Evolutionary conservation across 2,113 vertebrate genomes (phyloP).

Genomic region (Pteronura brasiliensis): DNA sequence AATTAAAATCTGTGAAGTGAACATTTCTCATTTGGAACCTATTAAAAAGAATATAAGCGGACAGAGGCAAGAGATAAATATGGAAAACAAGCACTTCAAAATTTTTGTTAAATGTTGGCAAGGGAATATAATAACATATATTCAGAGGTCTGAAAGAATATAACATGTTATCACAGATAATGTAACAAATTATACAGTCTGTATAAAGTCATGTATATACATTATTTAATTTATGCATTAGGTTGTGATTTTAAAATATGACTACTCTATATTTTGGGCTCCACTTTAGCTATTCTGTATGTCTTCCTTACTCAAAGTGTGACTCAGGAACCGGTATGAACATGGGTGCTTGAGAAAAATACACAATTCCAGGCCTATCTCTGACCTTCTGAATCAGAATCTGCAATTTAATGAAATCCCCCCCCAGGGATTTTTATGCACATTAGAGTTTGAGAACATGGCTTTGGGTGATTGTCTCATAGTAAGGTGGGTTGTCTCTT

Average conservation of each 20-base stretch:
- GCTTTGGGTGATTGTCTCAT: neutral
- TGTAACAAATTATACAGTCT: neutral
- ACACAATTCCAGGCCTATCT: neutral
- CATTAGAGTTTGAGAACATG: neutral
- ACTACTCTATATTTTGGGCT: neutral
- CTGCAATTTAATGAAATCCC: neutral
- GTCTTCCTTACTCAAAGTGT: neutral
- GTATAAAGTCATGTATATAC: neutral
- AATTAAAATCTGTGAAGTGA: constrained; percentile 82
- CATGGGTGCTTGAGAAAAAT: neutral
- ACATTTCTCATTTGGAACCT: constrained; percentile 70
- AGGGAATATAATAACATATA: constrained; percentile 16
- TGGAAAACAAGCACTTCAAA: constrained; percentile 61
- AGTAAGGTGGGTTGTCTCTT: neutral
- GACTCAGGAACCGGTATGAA: neutral
- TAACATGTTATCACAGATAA: neutral
- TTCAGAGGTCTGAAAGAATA: neutral
- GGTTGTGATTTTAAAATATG: neutral
- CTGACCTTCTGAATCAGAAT: neutral
- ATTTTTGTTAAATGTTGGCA: neutral
- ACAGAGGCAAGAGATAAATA: constrained; percentile 70
- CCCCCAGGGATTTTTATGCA: neutral
- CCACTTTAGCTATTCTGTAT: neutral
- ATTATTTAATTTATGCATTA: constrained; percentile 16
- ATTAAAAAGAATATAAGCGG: constrained; percentile 69